Evolutionary conservation across 2,113 vertebrate genomes (phyloP).

Genomic region (Sinocyclocheilus anophthalmus): DNA sequence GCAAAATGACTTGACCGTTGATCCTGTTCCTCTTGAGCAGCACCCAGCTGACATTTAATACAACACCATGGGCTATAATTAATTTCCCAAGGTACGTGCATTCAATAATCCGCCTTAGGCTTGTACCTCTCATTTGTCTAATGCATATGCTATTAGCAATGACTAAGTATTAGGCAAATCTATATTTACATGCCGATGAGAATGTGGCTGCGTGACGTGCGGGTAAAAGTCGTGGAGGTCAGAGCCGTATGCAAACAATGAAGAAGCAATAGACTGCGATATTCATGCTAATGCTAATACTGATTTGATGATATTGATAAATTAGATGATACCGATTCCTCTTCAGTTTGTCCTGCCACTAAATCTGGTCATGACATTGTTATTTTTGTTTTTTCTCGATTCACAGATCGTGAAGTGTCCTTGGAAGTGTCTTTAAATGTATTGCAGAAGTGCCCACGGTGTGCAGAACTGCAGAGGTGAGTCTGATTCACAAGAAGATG

Average conservation of each 20-base stretch:
- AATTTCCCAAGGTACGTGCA: slow-evolving; percentile 36
- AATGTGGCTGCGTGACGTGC: neutral
- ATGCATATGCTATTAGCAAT: slow-evolving; percentile 47
- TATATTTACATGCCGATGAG: slow-evolving; percentile 29
- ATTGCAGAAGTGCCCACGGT: neutral
- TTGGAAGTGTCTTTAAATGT: neutral
- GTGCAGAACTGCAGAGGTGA: no score
- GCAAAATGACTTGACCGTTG: neutral
- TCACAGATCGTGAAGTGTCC: neutral
- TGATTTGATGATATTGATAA: no score
- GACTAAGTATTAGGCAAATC: slow-evolving; percentile 40
- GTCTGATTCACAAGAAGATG: no score
- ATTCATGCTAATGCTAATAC: no score
- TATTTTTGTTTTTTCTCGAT: neutral
- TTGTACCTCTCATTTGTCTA: slow-evolving; percentile 49
- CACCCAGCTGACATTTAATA: slow-evolving; percentile 32
- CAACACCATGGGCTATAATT: slow-evolving; percentile 33
- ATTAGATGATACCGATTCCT: neutral
- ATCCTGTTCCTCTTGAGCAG: slow-evolving; percentile 24
- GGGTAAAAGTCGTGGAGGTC: neutral
- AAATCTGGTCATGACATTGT: neutral
- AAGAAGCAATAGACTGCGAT: neutral
- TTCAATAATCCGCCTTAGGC: slow-evolving; percentile 43
- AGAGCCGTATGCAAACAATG: neutral
- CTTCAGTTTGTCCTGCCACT: neutral